A percentile compares a stretch with the other conserved stretches of the same genome.
phyloP scores from a whole-genome alignment of 2,113 vertebrate species.

The Sander vitreus region DNA sequence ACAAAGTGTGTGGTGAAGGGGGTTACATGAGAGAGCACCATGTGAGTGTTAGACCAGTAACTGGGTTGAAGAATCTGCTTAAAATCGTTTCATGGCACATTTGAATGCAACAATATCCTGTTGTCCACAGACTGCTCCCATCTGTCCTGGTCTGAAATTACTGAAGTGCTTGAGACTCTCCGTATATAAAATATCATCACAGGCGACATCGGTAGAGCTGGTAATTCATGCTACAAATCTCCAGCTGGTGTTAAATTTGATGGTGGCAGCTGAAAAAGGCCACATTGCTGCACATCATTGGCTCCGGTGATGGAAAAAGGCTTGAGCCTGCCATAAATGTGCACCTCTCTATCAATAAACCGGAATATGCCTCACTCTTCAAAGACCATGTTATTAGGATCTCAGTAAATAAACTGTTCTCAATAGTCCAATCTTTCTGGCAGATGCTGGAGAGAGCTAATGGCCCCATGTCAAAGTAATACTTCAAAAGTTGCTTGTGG shows the following conservation, averaged over 20 bases:
- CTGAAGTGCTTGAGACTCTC: constrained; percentile 1
- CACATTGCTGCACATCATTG: constrained; percentile 50
- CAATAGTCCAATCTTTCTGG: constrained; percentile 39
- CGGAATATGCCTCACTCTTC: constrained; percentile 28
- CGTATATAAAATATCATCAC: constrained; percentile 19
- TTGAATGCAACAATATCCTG: not conserved
- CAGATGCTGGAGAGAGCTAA: constrained; percentile 43
- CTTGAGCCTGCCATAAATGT: constrained; percentile 38
- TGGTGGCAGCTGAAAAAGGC: constrained; percentile 25
- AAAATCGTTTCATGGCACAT: not conserved
- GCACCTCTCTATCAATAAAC: constrained; percentile 43
- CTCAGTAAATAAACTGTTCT: constrained; percentile 14
- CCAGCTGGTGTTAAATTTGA: constrained; percentile 36
- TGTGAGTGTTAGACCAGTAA: not conserved
- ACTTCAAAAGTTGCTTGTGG: constrained; percentile 49
- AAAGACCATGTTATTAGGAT: constrained; percentile 24
- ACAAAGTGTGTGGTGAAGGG: not conserved
- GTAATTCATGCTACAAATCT: constrained; percentile 39
- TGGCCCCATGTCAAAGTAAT: constrained; percentile 19
- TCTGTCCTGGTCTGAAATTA: constrained; percentile 7
- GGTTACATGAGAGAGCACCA: not conserved
- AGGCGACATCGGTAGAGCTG: constrained; percentile 24
- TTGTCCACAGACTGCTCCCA: not conserved
- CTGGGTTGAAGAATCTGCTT: not conserved
- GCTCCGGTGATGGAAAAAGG: constrained; percentile 47